Evolutionary conservation across 2,888 invertebrate species (phyloP).

Genomic region (Acrobasis consociella): DNA sequence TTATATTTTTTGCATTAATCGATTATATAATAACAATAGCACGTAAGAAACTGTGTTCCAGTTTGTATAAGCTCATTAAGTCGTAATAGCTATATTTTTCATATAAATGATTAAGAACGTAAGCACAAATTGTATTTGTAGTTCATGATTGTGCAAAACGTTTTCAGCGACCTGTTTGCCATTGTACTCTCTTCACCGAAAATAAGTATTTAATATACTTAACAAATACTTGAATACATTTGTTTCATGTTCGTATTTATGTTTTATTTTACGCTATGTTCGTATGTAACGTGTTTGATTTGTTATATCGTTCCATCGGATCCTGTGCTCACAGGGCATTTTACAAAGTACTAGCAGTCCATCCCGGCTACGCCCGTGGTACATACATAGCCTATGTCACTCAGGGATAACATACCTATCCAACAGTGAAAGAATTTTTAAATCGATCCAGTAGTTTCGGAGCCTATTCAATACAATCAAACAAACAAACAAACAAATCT

Average conservation of each 20-base stretch:
- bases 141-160: not conserved
- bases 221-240: not conserved
- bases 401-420: too few species aligned
- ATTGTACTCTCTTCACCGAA: not conserved
- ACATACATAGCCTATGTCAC: too few species aligned
- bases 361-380: too few species aligned
- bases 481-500: too few species aligned
- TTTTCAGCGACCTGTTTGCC: not conserved
- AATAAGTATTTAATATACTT: not conserved
- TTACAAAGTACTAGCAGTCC: too few species aligned
- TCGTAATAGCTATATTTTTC: not conserved
- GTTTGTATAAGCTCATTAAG: not conserved
- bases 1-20: not conserved
- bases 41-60: conserved; percentile 3
- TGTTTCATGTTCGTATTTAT: not conserved
- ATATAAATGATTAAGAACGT: not conserved
- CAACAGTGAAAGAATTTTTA: too few species aligned
- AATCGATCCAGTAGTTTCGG: too few species aligned
- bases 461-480: too few species aligned
- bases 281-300: not conserved
- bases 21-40: not conserved
- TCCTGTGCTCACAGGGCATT: too few species aligned
- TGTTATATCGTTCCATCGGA: not conserved
- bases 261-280: not conserved
- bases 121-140: not conserved